Conservation (phyloP, 1,140 invertebrate species). For the Lucilia cuprina region DNA sequence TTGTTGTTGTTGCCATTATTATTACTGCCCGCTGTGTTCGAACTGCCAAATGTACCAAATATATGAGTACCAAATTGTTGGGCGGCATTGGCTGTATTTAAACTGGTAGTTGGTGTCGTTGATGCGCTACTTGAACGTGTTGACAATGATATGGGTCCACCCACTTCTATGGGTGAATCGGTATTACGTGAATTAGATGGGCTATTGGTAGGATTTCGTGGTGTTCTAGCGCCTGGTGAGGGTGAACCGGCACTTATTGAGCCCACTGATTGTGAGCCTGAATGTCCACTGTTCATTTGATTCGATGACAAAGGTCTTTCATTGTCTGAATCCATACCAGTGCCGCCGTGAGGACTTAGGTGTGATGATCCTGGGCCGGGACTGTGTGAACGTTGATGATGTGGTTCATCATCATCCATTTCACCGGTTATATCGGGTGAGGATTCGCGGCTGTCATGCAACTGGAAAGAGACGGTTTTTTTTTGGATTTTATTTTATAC, state of each 20-base stretch:
- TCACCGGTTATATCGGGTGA: constrained; percentile 61
- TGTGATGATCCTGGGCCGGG: constrained; percentile 48
- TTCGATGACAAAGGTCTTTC: constrained; percentile 58
- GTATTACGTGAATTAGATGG: constrained; percentile 57
- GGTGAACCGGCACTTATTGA: constrained; percentile 61
- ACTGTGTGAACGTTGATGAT: constrained; percentile 53
- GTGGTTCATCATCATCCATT: constrained; percentile 57
- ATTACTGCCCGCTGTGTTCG: constrained; percentile 47
- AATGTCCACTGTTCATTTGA: constrained; percentile 50
- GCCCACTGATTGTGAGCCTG: constrained; percentile 59
- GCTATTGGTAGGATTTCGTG: constrained; percentile 44
- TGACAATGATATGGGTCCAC: constrained; percentile 60
- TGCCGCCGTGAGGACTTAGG: constrained; percentile 46
- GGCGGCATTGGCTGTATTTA: constrained; percentile 49
- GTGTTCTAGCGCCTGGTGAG: constrained; percentile 53
- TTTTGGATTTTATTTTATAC: no score
- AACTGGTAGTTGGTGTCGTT: constrained; percentile 34
- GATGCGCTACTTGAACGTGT: constrained; percentile 26
- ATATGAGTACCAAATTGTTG: constrained; percentile 57
- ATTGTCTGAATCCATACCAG: constrained; percentile 52
- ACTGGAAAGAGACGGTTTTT: constrained; percentile 42
- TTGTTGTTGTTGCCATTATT: not conserved
- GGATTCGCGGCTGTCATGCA: constrained; percentile 59
- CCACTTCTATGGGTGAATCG: constrained; percentile 63
- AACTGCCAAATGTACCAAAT: constrained; percentile 53